These are phyloP conservation scores for Mythimna albipuncta DNA, from an alignment of 2,888 invertebrate species.

Conservation along the genomic window DNA sequence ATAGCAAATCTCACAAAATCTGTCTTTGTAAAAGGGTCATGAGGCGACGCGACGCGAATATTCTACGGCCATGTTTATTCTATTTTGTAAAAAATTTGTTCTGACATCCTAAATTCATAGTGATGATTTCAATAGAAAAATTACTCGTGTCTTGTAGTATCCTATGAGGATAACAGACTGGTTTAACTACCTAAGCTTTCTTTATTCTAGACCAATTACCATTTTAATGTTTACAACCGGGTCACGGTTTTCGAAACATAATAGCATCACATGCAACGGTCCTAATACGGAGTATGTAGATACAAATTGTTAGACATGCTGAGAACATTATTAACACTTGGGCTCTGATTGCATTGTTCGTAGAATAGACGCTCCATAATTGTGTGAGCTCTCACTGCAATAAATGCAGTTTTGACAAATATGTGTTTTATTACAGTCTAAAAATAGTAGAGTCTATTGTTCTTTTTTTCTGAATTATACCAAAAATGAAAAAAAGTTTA, in stretches of 20 bases:
- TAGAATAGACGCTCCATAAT: conserved; percentile 68
- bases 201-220: conserved; percentile 26
- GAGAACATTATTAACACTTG: conserved; percentile 52
- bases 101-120: neutral
- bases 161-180: neutral
- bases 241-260: conserved; percentile 48
- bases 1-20: neutral
- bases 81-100: neutral
- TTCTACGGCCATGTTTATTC: neutral
- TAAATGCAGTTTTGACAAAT: conserved; percentile 48
- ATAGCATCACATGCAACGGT: conserved; percentile 63
- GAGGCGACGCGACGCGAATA: neutral
- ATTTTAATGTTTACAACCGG: conserved; percentile 32
- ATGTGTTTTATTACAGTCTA: conserved; percentile 19
- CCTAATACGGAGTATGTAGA: conserved; percentile 63
- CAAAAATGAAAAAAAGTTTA: conserved; percentile 24
- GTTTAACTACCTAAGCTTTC: neutral
- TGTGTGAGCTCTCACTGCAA: conserved; percentile 44
- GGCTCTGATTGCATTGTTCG: conserved; percentile 82
- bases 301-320: conserved; percentile 69
- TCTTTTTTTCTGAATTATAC: conserved; percentile 26
- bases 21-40: neutral
- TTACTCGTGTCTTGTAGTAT: neutral
- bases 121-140: neutral
- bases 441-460: conserved; percentile 44